A percentile compares a stretch with the other conserved stretches of the same genome.
Evolutionary conservation across 1,140 invertebrate species (phyloP).

Genomic region (Tenebrio molitor): DNA sequence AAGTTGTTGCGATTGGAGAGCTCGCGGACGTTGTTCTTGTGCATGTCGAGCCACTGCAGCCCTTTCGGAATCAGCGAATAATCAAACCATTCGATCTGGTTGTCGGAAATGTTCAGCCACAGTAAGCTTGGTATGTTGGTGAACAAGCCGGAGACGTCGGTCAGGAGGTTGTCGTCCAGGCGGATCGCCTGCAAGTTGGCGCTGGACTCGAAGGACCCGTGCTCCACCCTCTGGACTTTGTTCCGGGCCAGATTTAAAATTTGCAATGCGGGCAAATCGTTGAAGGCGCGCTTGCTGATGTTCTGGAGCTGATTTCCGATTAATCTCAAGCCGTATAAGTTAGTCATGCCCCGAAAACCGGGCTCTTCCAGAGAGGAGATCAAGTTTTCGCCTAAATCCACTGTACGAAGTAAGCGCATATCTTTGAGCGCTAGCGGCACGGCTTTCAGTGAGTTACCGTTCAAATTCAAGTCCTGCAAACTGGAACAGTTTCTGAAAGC

Average conservation of each 20-base stretch:
- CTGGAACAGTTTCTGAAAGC: conserved; percentile 86
- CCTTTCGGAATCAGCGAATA: conserved; percentile 86
- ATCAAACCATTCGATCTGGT: conserved; percentile 91
- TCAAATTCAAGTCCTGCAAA: conserved; percentile 88
- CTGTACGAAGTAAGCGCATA: conserved; percentile 80
- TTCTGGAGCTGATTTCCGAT: conserved; percentile 92
- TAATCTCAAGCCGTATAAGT: conserved; percentile 84
- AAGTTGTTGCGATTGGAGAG: conserved; percentile 83
- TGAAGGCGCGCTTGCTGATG: conserved; percentile 84
- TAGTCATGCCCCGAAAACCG: conserved; percentile 84
- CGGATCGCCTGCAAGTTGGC: conserved; percentile 86
- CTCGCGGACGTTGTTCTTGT: conserved; percentile 88
- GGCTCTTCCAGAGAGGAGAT: conserved; percentile 83
- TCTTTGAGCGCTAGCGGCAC: conserved; percentile 83
- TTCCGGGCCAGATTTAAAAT: conserved; percentile 92
- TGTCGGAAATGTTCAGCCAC: conserved; percentile 94
- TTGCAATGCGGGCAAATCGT: conserved; percentile 85
- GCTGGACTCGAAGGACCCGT: conserved; percentile 85
- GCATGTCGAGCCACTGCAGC: conserved; percentile 91
- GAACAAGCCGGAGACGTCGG: conserved; percentile 88
- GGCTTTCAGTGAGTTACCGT: conserved; percentile 84
- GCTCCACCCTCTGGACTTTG: conserved; percentile 83
- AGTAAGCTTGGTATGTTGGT: conserved; percentile 84
- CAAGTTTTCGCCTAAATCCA: conserved; percentile 89
- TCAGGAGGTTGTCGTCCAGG: conserved; percentile 87